A percentile compares a stretch with the other conserved stretches of the same genome.
phyloP scores from a whole-genome alignment of 2,113 vertebrate genomes.

The Chionis minor region DNA sequence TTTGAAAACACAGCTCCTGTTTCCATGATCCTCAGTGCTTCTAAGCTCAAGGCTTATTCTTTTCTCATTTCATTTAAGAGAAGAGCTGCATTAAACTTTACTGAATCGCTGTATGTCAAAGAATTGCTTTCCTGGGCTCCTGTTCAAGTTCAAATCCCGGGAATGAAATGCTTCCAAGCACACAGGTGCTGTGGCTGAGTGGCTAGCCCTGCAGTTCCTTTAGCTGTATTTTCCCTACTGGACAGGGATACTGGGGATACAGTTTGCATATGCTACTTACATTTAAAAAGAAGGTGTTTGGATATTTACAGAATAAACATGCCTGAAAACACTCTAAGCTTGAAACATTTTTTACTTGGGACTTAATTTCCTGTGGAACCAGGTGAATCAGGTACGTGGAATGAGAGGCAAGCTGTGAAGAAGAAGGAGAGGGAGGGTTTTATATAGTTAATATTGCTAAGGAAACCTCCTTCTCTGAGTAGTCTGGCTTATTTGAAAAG shows the following conservation, averaged over 20 bases:
- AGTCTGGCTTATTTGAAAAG: not conserved
- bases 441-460: not conserved
- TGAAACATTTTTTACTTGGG: not conserved
- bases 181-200: not conserved
- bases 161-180: not conserved
- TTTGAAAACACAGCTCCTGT: not conserved
- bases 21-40: not conserved
- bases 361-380: not conserved
- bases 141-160: not conserved
- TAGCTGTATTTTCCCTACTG: not conserved
- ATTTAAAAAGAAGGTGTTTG: not conserved
- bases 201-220: not conserved
- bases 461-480: not conserved
- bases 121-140: not conserved
- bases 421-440: not conserved
- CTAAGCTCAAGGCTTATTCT: not conserved
- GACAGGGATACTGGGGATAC: not conserved
- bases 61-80: not conserved
- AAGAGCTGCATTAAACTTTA: not conserved
- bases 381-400: not conserved
- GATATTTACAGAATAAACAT: not conserved
- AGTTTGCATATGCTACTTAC: not conserved
- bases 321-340: not conserved
- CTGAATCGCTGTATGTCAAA: not conserved
- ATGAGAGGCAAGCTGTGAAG: not conserved